Conservation (phyloP, 2,888 invertebrate genomes). For the Caenorhabditis japonica region DNA sequence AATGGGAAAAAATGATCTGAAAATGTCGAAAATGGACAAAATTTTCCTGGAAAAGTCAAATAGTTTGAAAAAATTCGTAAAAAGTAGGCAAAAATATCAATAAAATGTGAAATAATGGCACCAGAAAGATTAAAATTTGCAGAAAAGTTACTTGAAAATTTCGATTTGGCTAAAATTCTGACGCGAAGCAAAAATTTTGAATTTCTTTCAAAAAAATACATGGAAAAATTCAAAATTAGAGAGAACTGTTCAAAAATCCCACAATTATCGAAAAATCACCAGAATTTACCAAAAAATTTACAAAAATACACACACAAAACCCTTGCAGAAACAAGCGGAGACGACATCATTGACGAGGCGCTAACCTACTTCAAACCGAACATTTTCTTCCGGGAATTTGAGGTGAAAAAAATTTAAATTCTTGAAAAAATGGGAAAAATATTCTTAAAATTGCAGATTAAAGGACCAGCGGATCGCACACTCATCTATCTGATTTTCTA, state of each 20-base stretch:
- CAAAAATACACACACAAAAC: constrained; percentile 1
- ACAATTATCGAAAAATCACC: background rate
- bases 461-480: constrained; percentile 94
- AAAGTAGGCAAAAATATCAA: too few relatives aligned
- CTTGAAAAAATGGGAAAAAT: background rate
- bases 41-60: too few relatives aligned
- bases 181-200: too few relatives aligned
- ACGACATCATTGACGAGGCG: constrained; percentile 97
- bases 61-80: too few relatives aligned
- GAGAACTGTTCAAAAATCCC: too few relatives aligned
- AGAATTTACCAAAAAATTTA: background rate
- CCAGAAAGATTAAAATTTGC: too few relatives aligned
- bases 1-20: background rate
- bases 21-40: too few relatives aligned
- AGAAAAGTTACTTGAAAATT: too few relatives aligned
- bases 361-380: constrained; percentile 97
- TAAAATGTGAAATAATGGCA: too few relatives aligned
- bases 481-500: constrained; percentile 97
- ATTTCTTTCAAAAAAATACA: too few relatives aligned
- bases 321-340: constrained; percentile 79
- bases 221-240: too few relatives aligned
- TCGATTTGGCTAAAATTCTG: too few relatives aligned
- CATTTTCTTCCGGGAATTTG: constrained; percentile 98
- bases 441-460: constrained; percentile 78
- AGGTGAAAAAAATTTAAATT: constrained; percentile 80